Evolutionary conservation across 2,797 vertebrate genomes (phyloP).

Genomic region (Myotis planiceps): DNA sequence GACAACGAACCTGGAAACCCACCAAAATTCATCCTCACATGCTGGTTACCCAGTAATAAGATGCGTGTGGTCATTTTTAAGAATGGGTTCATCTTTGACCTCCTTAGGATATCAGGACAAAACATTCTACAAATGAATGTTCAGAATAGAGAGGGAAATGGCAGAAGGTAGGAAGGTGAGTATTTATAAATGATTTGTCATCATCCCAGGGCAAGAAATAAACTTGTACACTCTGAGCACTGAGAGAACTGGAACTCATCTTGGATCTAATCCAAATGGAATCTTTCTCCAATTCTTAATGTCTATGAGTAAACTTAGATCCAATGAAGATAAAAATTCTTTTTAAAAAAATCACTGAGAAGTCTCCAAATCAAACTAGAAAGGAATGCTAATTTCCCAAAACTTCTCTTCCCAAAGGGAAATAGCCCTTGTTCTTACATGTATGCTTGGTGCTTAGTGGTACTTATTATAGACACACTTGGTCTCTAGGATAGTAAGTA

Average conservation of each 20-base stretch:
- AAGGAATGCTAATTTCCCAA: not conserved
- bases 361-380: constrained; percentile 51
- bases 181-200: not conserved
- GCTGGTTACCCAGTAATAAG: not conserved
- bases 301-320: not conserved
- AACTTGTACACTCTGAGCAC: not conserved
- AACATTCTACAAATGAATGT: not conserved
- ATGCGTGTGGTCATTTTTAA: not conserved
- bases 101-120: not conserved
- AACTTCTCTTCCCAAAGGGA: constrained; percentile 25
- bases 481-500: not conserved
- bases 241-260: not conserved
- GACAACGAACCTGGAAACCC: not conserved
- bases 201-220: not conserved
- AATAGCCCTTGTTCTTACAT: constrained; percentile 2
- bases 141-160: not conserved
- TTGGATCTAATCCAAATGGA: not conserved
- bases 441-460: not conserved
- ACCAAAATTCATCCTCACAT: not conserved
- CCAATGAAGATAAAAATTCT: not conserved
- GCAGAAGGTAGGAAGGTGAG: not conserved
- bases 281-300: not conserved
- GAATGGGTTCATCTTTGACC: not conserved
- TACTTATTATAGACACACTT: not conserved
- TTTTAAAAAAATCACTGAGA: constrained; percentile 16